These are phyloP conservation scores for Neocloeon triangulifer DNA, from an alignment of 1,140 invertebrate genomes.

Conservation along the genomic window DNA sequence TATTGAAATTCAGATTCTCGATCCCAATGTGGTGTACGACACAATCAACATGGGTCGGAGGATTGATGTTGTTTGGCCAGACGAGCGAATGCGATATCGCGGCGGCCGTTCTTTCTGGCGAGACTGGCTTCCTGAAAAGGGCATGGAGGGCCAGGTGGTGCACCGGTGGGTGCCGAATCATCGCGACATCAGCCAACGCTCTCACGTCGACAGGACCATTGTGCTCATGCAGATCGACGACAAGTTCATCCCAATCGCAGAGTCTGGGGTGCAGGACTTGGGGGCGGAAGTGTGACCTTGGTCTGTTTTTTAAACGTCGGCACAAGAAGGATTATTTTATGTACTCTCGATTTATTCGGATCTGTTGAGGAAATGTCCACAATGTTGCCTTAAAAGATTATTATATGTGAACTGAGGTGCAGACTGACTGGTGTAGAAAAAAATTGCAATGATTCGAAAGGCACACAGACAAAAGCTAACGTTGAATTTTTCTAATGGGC, in stretches of 20 bases:
- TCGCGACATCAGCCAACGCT: constrained; percentile 57
- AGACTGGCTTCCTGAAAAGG: constrained; percentile 66
- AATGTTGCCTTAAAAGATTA: too few species aligned
- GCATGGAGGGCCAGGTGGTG: constrained; percentile 79
- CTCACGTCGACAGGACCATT: constrained; percentile 75
- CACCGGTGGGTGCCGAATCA: constrained; percentile 83
- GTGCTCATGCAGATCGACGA: constrained; percentile 81
- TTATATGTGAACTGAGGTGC: too few species aligned
- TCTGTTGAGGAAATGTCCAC: too few species aligned
- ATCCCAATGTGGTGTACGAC: constrained; percentile 63
- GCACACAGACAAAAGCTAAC: too few species aligned
- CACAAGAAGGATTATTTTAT: too few species aligned
- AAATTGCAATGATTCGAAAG: too few species aligned
- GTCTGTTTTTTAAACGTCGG: too few species aligned
- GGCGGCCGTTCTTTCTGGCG: constrained; percentile 73
- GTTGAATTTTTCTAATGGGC: too few species aligned
- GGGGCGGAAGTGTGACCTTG: constrained; percentile 48
- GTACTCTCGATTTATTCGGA: too few species aligned
- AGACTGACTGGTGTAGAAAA: too few species aligned
- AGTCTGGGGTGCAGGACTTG: constrained; percentile 60
- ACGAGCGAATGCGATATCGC: constrained; percentile 57
- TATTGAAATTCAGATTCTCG: constrained; percentile 53
- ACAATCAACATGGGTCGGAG: constrained; percentile 69
- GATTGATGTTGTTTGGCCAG: constrained; percentile 82
- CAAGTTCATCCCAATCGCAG: constrained; percentile 78